Base-by-base conservation (phyloP, 2,797 vertebrate genomes). In the Enteromius fasciolatus region DNA sequence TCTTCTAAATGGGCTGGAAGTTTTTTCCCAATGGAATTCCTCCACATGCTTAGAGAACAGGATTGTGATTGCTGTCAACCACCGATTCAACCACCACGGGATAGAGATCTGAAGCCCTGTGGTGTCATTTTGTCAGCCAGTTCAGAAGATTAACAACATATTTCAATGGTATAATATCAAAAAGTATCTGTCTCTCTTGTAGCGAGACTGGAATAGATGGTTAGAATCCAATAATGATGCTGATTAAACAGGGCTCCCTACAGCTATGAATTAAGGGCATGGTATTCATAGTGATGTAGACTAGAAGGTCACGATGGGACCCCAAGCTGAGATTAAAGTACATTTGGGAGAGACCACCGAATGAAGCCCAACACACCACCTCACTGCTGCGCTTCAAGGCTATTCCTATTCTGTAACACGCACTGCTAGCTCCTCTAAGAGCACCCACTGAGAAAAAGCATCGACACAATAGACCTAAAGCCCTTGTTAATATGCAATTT, bases 401-500 rank as follows among this genome's bases (percentile, higher is more conserved):
- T 23, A 31, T 68, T 68, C 72, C 80, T 18, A 52, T 39, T 20
- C 15, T 15, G 33, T 44, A 23, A 75, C 61, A 78, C 2, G 66
- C 54, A 69, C 31, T 75, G 69, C 68, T 54, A 57, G 48, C 61
- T 69, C 23, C 66, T 68, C 74, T 61, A 76, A 46, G 20, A 68
- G 5, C 33, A 76, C 46, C 68, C 78, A 74, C 63, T 20, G 79
- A 76, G 74, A 76, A 78, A 78, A 78, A 70, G 44, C 69, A 83
- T 81, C 4, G 66, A 48, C 61, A 82, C 69, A 1, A 87, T 70
- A 61, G 77, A 78, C 80, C 57, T 76, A 81, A 81, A 84, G 84
- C 80, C 36, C 36, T 73, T 77, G 41, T 88, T 89, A 17, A 50
- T 86, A 84, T 84, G 82, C 87, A 90, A 92, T 90, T 87, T 85